phyloP scores from a whole-genome alignment of 1,140 invertebrate species.

The Trigoniulus corallinus region DNA sequence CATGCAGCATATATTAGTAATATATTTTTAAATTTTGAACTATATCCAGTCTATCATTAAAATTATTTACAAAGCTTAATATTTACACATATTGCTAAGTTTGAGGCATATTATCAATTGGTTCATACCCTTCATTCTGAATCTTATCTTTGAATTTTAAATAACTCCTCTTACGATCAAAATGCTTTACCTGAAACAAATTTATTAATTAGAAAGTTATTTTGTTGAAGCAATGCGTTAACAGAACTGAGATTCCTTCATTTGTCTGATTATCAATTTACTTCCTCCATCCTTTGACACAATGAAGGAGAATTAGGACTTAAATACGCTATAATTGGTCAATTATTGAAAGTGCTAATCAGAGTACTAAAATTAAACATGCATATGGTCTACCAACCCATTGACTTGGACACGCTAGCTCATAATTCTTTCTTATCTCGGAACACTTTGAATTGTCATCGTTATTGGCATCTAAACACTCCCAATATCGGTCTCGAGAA shows the following conservation, averaged over 20 bases:
- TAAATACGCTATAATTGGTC: no score
- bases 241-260: neutral
- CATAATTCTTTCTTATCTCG: constrained; percentile 56
- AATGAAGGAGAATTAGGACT: constrained; percentile 1
- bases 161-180: constrained; percentile 74
- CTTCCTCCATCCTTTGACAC: no score
- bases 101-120: constrained; percentile 22
- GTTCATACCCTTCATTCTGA: constrained; percentile 66
- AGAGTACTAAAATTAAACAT: neutral
- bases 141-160: constrained; percentile 75
- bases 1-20: no score
- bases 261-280: neutral
- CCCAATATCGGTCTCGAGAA: constrained; percentile 71
- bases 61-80: constrained; percentile 3
- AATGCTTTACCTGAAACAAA: constrained; percentile 61
- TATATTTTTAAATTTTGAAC: no score
- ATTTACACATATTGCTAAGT: no score
- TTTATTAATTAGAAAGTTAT: constrained; percentile 8
- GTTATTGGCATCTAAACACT: constrained; percentile 55
- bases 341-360: neutral
- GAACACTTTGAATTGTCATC: constrained; percentile 43
- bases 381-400: constrained; percentile 41
- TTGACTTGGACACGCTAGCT: constrained; percentile 60
- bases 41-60: no score
- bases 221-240: no score